A percentile compares a stretch with the other conserved stretches of the same genome.
Conservation (phyloP, 2,797 vertebrate genomes). For the Eulemur rubriventer region DNA sequence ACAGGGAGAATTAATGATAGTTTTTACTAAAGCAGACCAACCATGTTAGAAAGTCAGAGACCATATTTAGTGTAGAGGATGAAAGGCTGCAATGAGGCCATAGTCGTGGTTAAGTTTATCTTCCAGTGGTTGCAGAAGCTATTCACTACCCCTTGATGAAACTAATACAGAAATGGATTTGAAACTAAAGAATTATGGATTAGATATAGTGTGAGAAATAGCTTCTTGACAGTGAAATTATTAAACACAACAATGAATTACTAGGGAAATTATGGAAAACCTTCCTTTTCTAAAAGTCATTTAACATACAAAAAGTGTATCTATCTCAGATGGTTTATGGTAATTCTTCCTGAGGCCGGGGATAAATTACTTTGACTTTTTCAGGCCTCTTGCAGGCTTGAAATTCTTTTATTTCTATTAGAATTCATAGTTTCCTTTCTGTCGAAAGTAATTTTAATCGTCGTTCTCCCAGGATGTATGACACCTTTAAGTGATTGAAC, state of each 20-base stretch:
- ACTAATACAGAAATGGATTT: background rate
- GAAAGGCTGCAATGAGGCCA: background rate
- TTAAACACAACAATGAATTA: slow-evolving; percentile 71
- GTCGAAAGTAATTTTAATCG: slow-evolving; percentile 56
- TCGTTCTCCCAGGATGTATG: slow-evolving; percentile 31
- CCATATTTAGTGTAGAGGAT: background rate
- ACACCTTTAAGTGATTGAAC: slow-evolving; percentile 45
- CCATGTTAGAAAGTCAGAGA: slow-evolving; percentile 20
- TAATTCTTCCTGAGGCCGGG: slow-evolving; percentile 54
- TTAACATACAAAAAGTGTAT: slow-evolving; percentile 55
- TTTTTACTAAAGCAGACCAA: background rate
- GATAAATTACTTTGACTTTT: slow-evolving; percentile 68
- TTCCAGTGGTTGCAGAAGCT: background rate
- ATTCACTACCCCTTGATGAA: background rate
- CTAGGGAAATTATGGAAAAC: slow-evolving; percentile 62
- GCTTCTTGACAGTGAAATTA: slow-evolving; percentile 63
- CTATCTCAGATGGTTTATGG: slow-evolving; percentile 65
- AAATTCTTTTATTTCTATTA: slow-evolving; percentile 71
- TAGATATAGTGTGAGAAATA: slow-evolving; percentile 31
- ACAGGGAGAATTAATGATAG: background rate
- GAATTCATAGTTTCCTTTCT: slow-evolving; percentile 60
- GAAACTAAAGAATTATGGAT: background rate
- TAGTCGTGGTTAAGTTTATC: background rate
- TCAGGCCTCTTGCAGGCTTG: background rate
- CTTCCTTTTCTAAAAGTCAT: slow-evolving; percentile 67